These are phyloP conservation scores for Odontomachus brunneus DNA, from an alignment of 1,140 invertebrate genomes.

Conservation along the genomic window DNA sequence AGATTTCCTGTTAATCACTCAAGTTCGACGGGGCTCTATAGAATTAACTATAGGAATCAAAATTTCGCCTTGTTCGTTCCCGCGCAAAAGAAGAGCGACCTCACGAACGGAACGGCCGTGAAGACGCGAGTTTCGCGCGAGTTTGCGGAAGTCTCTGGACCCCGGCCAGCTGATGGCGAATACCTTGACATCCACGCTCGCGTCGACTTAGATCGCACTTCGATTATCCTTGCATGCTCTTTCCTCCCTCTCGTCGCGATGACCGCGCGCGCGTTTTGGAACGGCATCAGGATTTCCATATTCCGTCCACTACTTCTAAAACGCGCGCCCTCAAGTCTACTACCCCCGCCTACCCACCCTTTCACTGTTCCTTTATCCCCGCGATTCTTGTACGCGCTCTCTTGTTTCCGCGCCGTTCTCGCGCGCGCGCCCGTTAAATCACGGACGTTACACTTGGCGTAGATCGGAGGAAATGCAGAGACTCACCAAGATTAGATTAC, in stretches of 20 bases:
- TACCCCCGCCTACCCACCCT: not conserved
- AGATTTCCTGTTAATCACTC: no score
- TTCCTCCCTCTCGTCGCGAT: slow-evolving; percentile 20
- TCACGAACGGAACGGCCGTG: slow-evolving; percentile 5
- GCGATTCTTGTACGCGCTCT: not conserved
- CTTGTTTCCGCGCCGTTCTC: slow-evolving; percentile 10
- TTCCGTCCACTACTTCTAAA: not conserved
- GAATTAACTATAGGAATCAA: no score
- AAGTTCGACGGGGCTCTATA: no score
- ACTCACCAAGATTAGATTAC: slow-evolving; percentile 56
- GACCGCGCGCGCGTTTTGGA: slow-evolving; percentile 32
- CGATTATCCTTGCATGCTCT: slow-evolving; percentile 53
- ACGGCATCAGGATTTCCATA: slow-evolving; percentile 75
- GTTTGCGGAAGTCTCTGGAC: slow-evolving; percentile 74
- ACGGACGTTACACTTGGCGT: slow-evolving; percentile 24
- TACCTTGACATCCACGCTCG: slow-evolving; percentile 83
- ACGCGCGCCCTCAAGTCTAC: slow-evolving; percentile 8
- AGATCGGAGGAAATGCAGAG: not conserved
- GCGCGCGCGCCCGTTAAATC: not conserved
- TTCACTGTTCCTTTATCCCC: not conserved
- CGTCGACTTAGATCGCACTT: slow-evolving; percentile 80
- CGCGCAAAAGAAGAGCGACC: not conserved
- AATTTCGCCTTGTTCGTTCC: no score
- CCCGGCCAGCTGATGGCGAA: slow-evolving; percentile 80
- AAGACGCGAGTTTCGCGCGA: slow-evolving; percentile 76